These are phyloP conservation scores for Stictocephala bisonia DNA, from an alignment of 2,888 invertebrate genomes.

Conservation along the genomic window DNA sequence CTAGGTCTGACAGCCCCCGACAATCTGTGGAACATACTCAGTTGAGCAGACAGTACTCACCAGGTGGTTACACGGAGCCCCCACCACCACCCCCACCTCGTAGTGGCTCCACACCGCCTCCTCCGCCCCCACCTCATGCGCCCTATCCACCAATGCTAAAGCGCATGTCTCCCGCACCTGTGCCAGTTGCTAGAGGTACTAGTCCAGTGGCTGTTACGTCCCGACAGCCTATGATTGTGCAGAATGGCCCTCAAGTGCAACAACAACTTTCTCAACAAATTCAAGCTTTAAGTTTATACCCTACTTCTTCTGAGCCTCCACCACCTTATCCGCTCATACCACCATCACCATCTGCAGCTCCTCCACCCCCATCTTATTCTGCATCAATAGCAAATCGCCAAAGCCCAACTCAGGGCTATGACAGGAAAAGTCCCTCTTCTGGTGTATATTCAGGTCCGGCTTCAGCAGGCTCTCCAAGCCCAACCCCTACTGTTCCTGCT, in stretches of 20 bases:
- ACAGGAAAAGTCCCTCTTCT: conserved; percentile 84
- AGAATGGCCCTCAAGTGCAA: conserved; percentile 83
- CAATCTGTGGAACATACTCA: conserved; percentile 75
- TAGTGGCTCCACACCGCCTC: conserved; percentile 73
- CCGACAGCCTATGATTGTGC: conserved; percentile 83
- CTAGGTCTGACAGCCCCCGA: conserved; percentile 89
- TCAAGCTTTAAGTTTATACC: conserved; percentile 85
- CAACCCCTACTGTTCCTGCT: conserved; percentile 77
- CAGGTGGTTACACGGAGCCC: conserved; percentile 71
- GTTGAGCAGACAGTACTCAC: conserved; percentile 78
- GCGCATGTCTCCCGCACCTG: conserved; percentile 80
- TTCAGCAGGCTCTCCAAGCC: conserved; percentile 86
- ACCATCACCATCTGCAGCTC: conserved; percentile 70
- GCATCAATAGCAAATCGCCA: conserved; percentile 89
- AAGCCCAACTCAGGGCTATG: conserved; percentile 83
- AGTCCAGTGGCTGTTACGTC: conserved; percentile 73
- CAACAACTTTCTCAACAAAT: conserved; percentile 90
- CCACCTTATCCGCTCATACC: conserved; percentile 74
- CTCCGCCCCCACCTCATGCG: conserved; percentile 70
- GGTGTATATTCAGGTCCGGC: conserved; percentile 79
- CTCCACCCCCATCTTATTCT: conserved; percentile 86
- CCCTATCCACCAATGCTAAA: conserved; percentile 78
- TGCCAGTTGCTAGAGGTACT: conserved; percentile 73
- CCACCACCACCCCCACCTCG: conserved; percentile 82
- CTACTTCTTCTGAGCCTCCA: conserved; percentile 73